phyloP scores from a whole-genome alignment of 2,888 invertebrate species.

The Fissipunctia ypsillon region DNA sequence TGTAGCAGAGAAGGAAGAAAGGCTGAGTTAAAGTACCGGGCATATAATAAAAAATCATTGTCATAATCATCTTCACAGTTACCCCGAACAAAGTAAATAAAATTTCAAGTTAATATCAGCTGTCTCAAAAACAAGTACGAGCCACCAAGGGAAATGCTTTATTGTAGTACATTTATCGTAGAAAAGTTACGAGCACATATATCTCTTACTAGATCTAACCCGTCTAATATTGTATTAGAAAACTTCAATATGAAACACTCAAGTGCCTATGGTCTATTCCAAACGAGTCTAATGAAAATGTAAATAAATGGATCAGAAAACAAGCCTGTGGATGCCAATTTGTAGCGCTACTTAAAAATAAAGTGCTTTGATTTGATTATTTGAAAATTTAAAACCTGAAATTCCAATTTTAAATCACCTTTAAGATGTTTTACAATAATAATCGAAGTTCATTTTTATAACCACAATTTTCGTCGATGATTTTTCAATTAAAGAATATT shows the following conservation, averaged over 20 bases:
- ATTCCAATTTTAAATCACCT: background rate
- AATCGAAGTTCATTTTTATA: background rate
- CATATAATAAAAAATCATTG: conserved; percentile 9
- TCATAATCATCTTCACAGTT: background rate
- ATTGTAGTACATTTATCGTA: conserved; percentile 35
- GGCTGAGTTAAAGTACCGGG: background rate
- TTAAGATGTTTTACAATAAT: background rate
- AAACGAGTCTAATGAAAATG: background rate
- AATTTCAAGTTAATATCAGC: conserved; percentile 22
- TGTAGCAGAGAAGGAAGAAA: background rate
- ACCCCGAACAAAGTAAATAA: conserved; percentile 20
- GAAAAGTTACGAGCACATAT: conserved; percentile 36
- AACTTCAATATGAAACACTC: conserved; percentile 11
- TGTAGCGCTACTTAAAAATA: background rate
- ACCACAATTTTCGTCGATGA: background rate
- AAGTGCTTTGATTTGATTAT: background rate
- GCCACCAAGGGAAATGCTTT: conserved; percentile 40
- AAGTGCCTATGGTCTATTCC: background rate
- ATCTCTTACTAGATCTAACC: conserved; percentile 25
- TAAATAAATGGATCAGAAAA: background rate
- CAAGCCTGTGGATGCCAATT: background rate
- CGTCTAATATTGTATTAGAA: conserved; percentile 42
- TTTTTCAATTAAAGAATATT: background rate
- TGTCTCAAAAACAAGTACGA: conserved; percentile 6
- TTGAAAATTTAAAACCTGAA: background rate